Percentiles rank a stretch among this genome's conserved stretches.
phyloP scores from a whole-genome alignment of 2,888 invertebrate species.

The Sarcophaga variegata region DNA sequence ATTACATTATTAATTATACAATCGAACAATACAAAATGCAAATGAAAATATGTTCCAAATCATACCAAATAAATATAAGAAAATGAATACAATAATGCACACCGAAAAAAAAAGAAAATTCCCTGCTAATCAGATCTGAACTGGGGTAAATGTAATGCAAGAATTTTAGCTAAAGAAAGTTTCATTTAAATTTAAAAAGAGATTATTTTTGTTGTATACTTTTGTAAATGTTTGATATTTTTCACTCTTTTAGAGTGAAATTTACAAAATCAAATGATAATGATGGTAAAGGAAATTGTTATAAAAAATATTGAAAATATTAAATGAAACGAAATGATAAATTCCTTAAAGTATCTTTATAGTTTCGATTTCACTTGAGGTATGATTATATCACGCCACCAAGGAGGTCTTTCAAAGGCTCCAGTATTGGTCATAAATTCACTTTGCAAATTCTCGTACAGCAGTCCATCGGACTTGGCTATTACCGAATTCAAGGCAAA shows the following conservation, averaged over 20 bases:
- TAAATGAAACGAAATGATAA: neutral
- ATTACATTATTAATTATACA: conserved; percentile 17
- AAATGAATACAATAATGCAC: no score
- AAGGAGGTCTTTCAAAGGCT: conserved; percentile 87
- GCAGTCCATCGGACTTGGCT: conserved; percentile 90
- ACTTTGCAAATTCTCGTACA: conserved; percentile 87
- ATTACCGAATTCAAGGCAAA: conserved; percentile 93
- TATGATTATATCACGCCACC: conserved; percentile 87
- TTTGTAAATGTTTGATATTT: neutral
- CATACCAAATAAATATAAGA: no score
- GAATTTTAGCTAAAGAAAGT: neutral
- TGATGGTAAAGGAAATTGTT: neutral
- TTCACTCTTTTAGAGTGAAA: neutral
- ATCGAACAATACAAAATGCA: conserved; percentile 23
- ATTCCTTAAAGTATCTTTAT: conserved; percentile 64
- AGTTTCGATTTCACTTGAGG: conserved; percentile 78
- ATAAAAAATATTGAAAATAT: neutral
- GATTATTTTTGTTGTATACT: neutral
- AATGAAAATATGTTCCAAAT: neutral
- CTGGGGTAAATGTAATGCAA: neutral
- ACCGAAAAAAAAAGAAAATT: no score
- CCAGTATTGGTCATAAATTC: conserved; percentile 87
- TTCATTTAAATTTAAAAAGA: conserved; percentile 1
- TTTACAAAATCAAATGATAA: neutral
- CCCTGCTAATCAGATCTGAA: neutral